Evolutionary conservation across 2,797 vertebrate species (phyloP), one percentile per base, ranked within the genome.

Genomic region (Sternotherus odoratus): DNA sequence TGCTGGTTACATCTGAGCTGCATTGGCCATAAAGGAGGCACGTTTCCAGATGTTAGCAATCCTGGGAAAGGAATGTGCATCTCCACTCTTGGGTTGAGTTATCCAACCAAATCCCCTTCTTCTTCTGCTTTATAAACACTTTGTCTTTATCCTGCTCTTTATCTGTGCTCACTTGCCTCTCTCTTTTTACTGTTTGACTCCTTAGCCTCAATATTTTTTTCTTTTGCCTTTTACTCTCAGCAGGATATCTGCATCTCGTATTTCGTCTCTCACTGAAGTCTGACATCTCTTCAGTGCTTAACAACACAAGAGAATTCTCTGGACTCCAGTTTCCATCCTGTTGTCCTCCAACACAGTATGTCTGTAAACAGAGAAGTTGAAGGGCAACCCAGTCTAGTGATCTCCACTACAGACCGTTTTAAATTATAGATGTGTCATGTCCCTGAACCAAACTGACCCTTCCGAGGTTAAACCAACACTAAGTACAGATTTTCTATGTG

Each of bases 201-300:
- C 90, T 89, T 66, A 88, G 83, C 57, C 39, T 94, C 85, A 23
- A 21, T 48, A 66, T 81, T 91, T 93, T 60, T 87, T 92, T 85
- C 60, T 54, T 78, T 83, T 56, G 83, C 5, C 60, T 78, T 93
- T 95, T 81, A n/a, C 85, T 95, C 92, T 94, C 91, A 86, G 85
- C 86, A 81, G 92, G 93, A 96, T 81, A 83, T 69, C 26, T 3
- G 60, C n/a, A 63, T 74, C 91, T 96, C 91, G 17, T 49, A 46
- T 91, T 90, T 86, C 50, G 28, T 60, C 82, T 94, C 86, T 78
- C 21, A 23, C 87, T 81, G 77, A 81, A 96, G 91, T 17, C 85
- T 92, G 83, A 87, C 51, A 79, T 85, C 87, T 82, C 94, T 92
- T 85, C 89, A 57, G 63, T 75, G 5, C 51, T 36, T 24, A 39